Base-by-base conservation (phyloP, 2,888 invertebrate species). In the Argyresthia goedartella region DNA sequence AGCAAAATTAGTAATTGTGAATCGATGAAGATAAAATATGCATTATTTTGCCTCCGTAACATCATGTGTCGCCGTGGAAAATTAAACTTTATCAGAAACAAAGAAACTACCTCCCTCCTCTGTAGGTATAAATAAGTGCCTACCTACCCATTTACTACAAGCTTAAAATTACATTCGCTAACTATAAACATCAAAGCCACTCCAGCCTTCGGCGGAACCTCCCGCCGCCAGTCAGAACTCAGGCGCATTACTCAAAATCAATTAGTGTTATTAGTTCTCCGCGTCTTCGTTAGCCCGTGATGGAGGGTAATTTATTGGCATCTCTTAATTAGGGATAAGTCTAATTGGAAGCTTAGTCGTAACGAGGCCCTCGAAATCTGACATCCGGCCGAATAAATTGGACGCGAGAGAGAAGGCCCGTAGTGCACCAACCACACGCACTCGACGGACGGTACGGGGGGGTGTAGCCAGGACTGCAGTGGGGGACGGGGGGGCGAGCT, bases 311-410 rank as follows among this genome's bases (percentile, higher is more conserved):
- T 87, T 87, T 87, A 87, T 87, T 85, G 87, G 87, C 87, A 87
- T 87, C 87, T 87, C 87, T 87, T 87, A 87, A 87, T 87, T 87
- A 87, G 87, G 87, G 87, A 87, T 87, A 87, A 87, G 87, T 87
- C 87, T 87, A 87, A 87, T 87, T 87, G 87, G 87, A 81, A 86
- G 87, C 87, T 87, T 87, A 87, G 85, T 81, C 77, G 85, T 87
- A 87, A 87, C 87, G 87, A 87, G 87, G 77, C 86, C 76, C 86
- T 86, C 81, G 80, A 86, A 85, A 86, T 85, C 85, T 86, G 86
- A 85, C 85, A 85, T 82, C 77, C 82, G 80, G 78, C 67, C 76
- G 77, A 81, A 82, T 80, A 84, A 85, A 85, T 85, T 84, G 85
- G 82, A 75, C 71, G 78, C 66, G 48, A 10, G 1, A 34, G 42